A percentile compares a stretch with the other conserved stretches of the same genome.
Conservation (phyloP, 2,113 vertebrate genomes). For the Stomatorhinus ivindoensis region DNA sequence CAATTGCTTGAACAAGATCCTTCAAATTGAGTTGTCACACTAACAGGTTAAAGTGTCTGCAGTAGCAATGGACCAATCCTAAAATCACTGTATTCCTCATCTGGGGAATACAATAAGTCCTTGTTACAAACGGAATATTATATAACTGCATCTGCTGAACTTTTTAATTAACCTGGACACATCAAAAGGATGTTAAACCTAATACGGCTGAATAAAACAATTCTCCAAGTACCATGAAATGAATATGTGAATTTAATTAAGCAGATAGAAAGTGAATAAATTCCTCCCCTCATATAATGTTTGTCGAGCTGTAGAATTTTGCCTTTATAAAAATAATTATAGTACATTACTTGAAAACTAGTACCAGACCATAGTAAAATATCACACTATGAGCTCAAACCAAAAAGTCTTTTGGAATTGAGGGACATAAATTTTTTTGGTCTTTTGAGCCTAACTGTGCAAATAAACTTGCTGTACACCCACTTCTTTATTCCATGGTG, state of each 20-base stretch:
- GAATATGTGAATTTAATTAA: not conserved
- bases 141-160: not conserved
- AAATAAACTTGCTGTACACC: not conserved
- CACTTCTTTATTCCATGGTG: not conserved
- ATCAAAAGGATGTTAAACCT: not conserved
- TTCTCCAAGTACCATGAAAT: not conserved
- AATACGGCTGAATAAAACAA: not conserved
- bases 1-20: no score
- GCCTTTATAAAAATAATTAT: not conserved
- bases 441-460: not conserved
- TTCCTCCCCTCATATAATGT: not conserved
- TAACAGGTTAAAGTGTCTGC: not conserved
- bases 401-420: not conserved
- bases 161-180: not conserved
- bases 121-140: not conserved
- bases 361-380: not conserved
- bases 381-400: not conserved
- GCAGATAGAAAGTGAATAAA: not conserved
- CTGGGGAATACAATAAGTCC: not conserved
- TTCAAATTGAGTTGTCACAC: not conserved
- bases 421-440: not conserved
- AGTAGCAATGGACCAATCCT: not conserved
- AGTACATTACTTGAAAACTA: not conserved
- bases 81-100: not conserved
- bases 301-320: not conserved